phyloP scores from a whole-genome alignment of 2,888 invertebrate species.

The Machimus rusticus region DNA sequence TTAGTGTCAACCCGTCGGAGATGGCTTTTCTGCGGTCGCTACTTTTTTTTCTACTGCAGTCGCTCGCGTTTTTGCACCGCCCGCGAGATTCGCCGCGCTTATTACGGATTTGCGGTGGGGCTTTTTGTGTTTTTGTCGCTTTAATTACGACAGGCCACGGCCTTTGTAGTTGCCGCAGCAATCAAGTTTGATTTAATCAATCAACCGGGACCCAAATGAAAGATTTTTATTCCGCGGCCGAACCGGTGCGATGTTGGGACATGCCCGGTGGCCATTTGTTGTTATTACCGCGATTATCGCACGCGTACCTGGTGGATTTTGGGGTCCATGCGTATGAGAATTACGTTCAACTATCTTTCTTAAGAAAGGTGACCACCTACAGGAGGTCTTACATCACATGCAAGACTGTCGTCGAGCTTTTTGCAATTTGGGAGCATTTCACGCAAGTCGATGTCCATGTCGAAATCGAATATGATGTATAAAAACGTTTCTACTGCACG shows the following conservation, averaged over 20 bases:
- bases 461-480: background rate
- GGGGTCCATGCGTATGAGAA: background rate
- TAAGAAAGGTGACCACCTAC: background rate
- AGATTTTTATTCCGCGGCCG: background rate
- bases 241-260: background rate
- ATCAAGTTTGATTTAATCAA: slow-evolving; percentile 36
- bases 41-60: background rate
- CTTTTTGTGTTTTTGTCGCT: slow-evolving; percentile 13
- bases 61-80: background rate
- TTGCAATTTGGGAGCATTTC: background rate
- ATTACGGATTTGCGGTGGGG: slow-evolving; percentile 30
- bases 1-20: slow-evolving; percentile 13
- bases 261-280: background rate
- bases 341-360: background rate
- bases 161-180: slow-evolving; percentile 28
- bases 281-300: background rate
- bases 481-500: background rate
- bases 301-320: background rate
- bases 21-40: background rate
- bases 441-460: background rate
- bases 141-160: slow-evolving; percentile 9
- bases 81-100: slow-evolving; percentile 20
- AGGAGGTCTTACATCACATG: background rate
- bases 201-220: background rate
- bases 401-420: background rate